Conservation (phyloP, 2,113 vertebrate species). For the Psammodynastes pulverulentus region DNA sequence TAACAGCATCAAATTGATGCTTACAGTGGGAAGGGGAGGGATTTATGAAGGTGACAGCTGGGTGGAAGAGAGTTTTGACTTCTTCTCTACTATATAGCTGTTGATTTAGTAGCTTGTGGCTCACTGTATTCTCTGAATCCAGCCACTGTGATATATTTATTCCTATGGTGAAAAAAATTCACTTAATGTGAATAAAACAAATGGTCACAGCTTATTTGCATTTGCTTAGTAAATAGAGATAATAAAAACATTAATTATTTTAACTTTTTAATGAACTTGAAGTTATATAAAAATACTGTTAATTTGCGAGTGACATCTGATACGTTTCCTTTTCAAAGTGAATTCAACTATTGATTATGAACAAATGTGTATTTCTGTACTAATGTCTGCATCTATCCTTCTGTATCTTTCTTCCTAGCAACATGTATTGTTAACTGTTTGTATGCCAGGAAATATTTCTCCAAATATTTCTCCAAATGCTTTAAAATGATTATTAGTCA, state of each 20-base stretch:
- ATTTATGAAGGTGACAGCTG: not conserved
- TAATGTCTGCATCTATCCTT: not conserved
- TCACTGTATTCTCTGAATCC: not conserved
- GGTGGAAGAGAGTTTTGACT: not conserved
- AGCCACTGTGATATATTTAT: not conserved
- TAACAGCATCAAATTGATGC: not conserved
- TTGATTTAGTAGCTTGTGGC: not conserved
- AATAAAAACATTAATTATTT: not conserved
- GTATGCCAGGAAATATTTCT: not conserved
- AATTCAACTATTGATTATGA: not conserved
- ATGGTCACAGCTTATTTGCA: not conserved
- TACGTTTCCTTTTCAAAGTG: not conserved
- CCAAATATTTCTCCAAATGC: not conserved
- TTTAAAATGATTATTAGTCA: not conserved
- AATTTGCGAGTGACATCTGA: not conserved
- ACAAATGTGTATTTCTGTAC: not conserved
- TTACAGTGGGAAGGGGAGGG: not conserved
- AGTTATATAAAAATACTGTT: not conserved
- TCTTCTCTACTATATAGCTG: not conserved
- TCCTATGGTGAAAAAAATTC: not conserved
- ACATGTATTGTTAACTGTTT: not conserved
- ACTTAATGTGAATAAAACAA: not conserved
- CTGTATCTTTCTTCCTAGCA: not conserved
- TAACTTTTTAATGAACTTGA: not conserved
- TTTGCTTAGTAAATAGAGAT: not conserved